Evolutionary conservation across 2,797 vertebrate genomes (phyloP).

Genomic region (Tokudaia tokunoshimensis): DNA sequence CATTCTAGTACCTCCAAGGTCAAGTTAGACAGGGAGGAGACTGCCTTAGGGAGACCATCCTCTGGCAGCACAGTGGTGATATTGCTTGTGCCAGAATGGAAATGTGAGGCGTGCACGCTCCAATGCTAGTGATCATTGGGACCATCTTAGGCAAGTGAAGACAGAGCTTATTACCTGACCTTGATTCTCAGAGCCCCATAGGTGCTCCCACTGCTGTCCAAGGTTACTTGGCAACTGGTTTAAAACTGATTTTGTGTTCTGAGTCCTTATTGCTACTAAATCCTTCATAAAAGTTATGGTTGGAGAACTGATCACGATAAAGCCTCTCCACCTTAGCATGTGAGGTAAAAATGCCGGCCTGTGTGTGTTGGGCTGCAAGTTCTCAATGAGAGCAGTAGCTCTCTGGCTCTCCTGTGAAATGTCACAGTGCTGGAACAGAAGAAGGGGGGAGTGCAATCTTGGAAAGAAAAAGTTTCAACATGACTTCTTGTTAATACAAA

Average conservation of each 20-base stretch:
- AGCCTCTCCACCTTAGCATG: neutral
- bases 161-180: constrained; percentile 46
- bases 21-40: neutral
- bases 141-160: neutral
- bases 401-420: constrained; percentile 76
- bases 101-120: neutral
- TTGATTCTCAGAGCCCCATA: neutral
- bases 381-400: neutral
- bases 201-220: neutral
- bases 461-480: constrained; percentile 80
- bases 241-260: constrained; percentile 16
- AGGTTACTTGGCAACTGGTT: constrained; percentile 9
- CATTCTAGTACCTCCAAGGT: neutral
- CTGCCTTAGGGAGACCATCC: neutral
- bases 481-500: constrained; percentile 87
- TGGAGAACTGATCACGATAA: constrained; percentile 33
- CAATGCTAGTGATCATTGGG: neutral
- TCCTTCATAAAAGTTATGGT: constrained; percentile 74
- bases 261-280: constrained; percentile 73
- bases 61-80: neutral
- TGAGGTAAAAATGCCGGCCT: constrained; percentile 1
- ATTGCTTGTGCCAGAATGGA: neutral
- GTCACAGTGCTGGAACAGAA: neutral
- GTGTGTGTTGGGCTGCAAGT: constrained; percentile 52
- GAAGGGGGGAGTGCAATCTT: neutral